Evolutionary conservation across 2,888 invertebrate species (phyloP).

Genomic region (Platycheirus rosarum): DNA sequence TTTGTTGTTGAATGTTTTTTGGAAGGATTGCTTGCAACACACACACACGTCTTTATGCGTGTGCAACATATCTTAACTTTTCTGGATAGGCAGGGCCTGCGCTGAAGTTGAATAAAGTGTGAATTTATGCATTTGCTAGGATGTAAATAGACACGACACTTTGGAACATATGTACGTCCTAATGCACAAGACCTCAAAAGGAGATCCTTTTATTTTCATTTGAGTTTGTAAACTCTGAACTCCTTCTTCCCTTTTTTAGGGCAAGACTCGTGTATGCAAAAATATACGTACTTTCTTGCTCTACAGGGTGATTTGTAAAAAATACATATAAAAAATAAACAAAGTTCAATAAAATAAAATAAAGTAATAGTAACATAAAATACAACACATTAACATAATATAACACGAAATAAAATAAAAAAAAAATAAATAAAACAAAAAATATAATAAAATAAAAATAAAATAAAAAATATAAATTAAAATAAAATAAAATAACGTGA

Average conservation of each 20-base stretch:
- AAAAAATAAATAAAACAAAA: too few species aligned
- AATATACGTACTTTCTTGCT: too few species aligned
- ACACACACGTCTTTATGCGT: conserved; percentile 11
- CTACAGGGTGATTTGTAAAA: too few species aligned
- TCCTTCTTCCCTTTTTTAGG: not conserved
- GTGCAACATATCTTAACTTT: not conserved
- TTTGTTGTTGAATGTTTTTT: conserved; percentile 27
- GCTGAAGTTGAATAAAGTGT: conserved; percentile 27
- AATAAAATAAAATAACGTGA: too few species aligned
- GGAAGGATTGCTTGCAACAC: not conserved
- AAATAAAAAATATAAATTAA: too few species aligned
- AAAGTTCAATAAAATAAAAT: too few species aligned
- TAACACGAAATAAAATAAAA: too few species aligned
- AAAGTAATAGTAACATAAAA: too few species aligned
- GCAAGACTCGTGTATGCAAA: too few species aligned
- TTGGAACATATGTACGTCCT: conserved; percentile 24
- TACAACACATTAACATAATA: too few species aligned
- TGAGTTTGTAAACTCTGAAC: conserved; percentile 2
- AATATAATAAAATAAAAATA: too few species aligned
- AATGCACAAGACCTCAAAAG: conserved; percentile 3
- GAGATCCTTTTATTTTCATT: conserved; percentile 23
- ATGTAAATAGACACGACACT: conserved; percentile 40
- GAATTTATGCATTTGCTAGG: conserved; percentile 53
- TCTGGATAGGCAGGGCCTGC: not conserved
- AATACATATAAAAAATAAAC: too few species aligned